Evolutionary conservation across 2,888 invertebrate genomes (phyloP).

Genomic region (Dinocampus coccinellae): DNA sequence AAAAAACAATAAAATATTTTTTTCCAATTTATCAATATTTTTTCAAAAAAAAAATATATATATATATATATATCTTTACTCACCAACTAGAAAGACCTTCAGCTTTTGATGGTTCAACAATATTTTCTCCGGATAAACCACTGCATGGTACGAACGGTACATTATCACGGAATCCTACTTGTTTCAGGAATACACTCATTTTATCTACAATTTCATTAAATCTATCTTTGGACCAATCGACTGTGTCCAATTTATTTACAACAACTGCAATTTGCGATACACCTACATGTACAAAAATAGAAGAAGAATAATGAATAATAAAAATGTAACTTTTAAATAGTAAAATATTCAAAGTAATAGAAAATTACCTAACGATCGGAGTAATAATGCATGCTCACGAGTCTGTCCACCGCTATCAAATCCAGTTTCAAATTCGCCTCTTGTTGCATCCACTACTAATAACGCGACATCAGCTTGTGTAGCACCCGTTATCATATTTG

Average conservation of each 20-base stretch:
- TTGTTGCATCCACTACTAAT: conserved; percentile 94
- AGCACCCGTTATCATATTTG: conserved; percentile 99
- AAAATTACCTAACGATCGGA: conserved; percentile 78
- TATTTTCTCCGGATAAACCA: conserved; percentile 95
- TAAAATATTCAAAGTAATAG: no score
- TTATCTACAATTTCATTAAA: conserved; percentile 91
- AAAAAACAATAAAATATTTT: conserved; percentile 26
- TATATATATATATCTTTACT: conserved; percentile 19
- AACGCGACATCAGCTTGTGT: conserved; percentile 98
- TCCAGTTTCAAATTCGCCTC: conserved; percentile 99
- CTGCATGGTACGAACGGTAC: conserved; percentile 94
- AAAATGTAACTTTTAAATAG: neutral
- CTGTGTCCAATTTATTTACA: conserved; percentile 97
- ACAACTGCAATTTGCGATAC: conserved; percentile 95
- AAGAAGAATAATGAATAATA: neutral
- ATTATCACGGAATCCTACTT: conserved; percentile 93
- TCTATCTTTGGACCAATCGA: conserved; percentile 90
- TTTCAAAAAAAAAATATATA: no score
- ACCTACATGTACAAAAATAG: conserved; percentile 73
- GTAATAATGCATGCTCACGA: conserved; percentile 95
- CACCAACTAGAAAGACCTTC: conserved; percentile 76
- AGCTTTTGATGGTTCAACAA: conserved; percentile 78
- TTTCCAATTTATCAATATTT: no score
- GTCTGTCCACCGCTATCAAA: conserved; percentile 99
- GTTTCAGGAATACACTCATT: conserved; percentile 85